Percentiles rank a stretch among this genome's conserved stretches.
phyloP scores from a whole-genome alignment of 1,140 invertebrate species.

The Cardiocondyla obscurior region DNA sequence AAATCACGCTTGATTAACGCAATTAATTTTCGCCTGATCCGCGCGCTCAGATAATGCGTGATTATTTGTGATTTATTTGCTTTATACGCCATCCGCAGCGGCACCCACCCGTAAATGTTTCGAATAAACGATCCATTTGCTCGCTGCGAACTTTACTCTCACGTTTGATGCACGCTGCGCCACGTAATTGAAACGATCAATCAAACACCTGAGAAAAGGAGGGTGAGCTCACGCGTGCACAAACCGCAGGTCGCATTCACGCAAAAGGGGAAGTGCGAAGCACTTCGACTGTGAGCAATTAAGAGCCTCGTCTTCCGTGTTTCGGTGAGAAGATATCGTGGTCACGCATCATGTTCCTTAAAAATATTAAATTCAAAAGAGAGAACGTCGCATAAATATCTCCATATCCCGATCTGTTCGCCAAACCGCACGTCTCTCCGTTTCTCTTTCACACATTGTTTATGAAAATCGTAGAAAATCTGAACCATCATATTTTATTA shows the following conservation, averaged over 20 bases:
- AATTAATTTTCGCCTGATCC: neutral
- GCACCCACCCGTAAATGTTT: constrained; percentile 26
- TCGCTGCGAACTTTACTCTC: constrained; percentile 60
- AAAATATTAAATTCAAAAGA: neutral
- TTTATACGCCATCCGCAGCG: neutral
- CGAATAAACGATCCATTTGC: constrained; percentile 52
- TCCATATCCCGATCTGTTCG: neutral
- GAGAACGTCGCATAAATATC: neutral
- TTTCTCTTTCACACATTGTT: neutral
- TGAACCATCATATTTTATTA: neutral
- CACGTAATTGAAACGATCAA: constrained; percentile 75
- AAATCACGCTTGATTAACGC: neutral
- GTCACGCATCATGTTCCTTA: neutral
- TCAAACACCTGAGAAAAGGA: constrained; percentile 74
- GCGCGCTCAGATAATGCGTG: neutral
- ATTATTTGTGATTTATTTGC: constrained; percentile 21
- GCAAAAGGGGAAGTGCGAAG: constrained; percentile 26
- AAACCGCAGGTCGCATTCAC: constrained; percentile 60
- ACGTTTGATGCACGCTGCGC: constrained; percentile 68
- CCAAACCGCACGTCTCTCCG: neutral
- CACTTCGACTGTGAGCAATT: constrained; percentile 17
- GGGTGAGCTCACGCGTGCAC: constrained; percentile 62
- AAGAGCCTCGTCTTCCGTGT: neutral
- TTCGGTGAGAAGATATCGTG: neutral
- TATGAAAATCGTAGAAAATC: neutral